phyloP scores from a whole-genome alignment of 2,797 vertebrate genomes.

The Pseudochaenichthys georgianus region DNA sequence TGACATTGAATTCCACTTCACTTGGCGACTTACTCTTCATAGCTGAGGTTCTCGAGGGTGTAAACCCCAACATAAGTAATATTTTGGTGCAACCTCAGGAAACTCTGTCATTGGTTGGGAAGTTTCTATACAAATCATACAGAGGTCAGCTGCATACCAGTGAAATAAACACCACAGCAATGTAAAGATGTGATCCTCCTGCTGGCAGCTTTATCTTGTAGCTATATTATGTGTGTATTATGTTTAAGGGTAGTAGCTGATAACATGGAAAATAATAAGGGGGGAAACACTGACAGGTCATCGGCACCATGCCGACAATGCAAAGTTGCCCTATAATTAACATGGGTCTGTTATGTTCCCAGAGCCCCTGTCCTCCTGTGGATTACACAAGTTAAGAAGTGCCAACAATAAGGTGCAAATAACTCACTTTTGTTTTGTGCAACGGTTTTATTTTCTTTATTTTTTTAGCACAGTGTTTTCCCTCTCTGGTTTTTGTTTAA shows the following conservation, averaged over 20 bases:
- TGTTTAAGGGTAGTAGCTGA: neutral
- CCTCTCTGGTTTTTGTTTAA: neutral
- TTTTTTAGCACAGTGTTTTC: no score
- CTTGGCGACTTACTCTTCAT: conserved; percentile 68
- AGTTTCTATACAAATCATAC: conserved; percentile 63
- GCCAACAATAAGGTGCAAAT: neutral
- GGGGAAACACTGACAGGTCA: conserved; percentile 4
- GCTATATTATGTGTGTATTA: neutral
- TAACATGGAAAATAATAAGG: neutral
- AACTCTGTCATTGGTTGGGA: conserved; percentile 63
- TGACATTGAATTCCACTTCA: conserved; percentile 49
- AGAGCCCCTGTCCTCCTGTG: neutral
- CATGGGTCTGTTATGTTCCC: neutral
- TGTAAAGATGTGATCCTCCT: no score
- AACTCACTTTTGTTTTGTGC: no score
- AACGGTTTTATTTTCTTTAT: neutral
- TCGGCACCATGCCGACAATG: conserved; percentile 1
- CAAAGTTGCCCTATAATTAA: conserved; percentile 4
- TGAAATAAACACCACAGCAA: conserved; percentile 46
- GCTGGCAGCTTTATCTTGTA: neutral
- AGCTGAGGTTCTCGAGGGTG: conserved; percentile 75
- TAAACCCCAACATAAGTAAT: conserved; percentile 64
- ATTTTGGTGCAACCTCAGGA: conserved; percentile 78
- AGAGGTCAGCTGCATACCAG: conserved; percentile 51
- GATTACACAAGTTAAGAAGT: neutral